Base-by-base conservation (phyloP, 2,888 invertebrate genomes). In the Nemotelus pantherinus region DNA sequence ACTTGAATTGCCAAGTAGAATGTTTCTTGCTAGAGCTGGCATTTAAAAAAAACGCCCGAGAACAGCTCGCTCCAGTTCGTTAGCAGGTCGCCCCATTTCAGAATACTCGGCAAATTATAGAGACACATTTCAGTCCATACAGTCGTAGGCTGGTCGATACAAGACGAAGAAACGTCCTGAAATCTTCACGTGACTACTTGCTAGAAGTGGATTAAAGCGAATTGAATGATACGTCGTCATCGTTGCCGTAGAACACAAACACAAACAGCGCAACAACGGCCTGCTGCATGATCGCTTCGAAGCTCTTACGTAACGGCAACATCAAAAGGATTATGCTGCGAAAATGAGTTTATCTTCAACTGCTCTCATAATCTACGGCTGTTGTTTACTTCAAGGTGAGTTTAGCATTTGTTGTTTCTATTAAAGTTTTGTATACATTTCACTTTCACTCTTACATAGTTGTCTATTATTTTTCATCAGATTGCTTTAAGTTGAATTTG, bases 311-410 rank as follows among this genome's bases (percentile, higher is more conserved):
- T 67, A 68, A 77, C 76, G 79, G 72, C 77, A 79, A 80, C 80
- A 81, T 80, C 80, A 82, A 81, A 80, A 79, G 82, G 84, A 86
- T 86, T 85, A 85, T 86, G 85, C 83, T 83, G 82, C 82, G 83
- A 86, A 85, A 84, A 86, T 86, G 86, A 85, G 84, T 84, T 83
- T 84, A 82, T 82, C 83, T 82, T 84, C 84, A 83, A 84, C 84
- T 82, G 83, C 82, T 79, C 81, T 82, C 82, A 83, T 86, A 82
- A 83, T 86, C 82, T 70, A 44, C 82, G 83, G 86, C 82, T 81
- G 80, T 79, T 81, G 81, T 81, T 80, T 82, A 80, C 72, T 82
- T 80, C 81, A 81, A 81, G 82, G 82, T 82, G 81, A 82, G 82
- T 81, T 47, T 47, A 41, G 25, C 3, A 39, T 47, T 53, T 53